These are phyloP conservation scores for Petrocephalus schoutedeni DNA, from an alignment of 2,797 vertebrate genomes.

Conservation along the genomic window DNA sequence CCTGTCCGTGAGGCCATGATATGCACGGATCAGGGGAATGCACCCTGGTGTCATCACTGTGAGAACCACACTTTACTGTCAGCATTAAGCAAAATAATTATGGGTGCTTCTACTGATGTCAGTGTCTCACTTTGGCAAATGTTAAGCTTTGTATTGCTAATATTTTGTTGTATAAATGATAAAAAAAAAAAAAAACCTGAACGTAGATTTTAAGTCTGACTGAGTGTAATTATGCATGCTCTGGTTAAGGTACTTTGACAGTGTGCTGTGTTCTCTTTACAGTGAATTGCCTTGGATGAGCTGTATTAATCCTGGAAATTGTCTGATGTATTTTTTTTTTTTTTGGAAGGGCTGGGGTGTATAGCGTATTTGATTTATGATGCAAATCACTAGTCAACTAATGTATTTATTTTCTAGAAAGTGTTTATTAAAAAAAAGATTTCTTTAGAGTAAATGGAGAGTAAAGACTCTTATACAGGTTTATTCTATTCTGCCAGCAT, in stretches of 20 bases:
- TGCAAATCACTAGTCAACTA: not conserved
- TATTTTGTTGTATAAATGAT: not conserved
- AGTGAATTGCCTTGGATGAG: not conserved
- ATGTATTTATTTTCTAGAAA: slow-evolving; percentile 24
- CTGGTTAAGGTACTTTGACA: not conserved
- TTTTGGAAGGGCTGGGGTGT: not conserved
- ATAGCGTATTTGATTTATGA: not conserved
- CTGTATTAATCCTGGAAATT: not conserved
- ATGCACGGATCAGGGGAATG: not conserved
- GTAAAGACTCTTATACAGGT: not conserved
- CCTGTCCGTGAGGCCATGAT: not conserved
- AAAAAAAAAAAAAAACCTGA: not conserved
- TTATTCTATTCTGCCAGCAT: not conserved
- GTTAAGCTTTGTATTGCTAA: not conserved
- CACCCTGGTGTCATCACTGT: not conserved
- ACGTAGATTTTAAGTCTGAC: not conserved
- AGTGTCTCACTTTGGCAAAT: not conserved
- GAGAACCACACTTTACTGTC: not conserved
- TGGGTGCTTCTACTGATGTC: not conserved
- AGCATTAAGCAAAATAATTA: not conserved
- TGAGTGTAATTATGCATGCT: not conserved
- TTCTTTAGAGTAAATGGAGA: slow-evolving; percentile 4
- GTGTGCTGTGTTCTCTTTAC: not conserved
- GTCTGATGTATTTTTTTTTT: not conserved
- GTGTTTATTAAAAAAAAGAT: not conserved